Evolutionary conservation across 2,113 vertebrate genomes (phyloP), one percentile per base, ranked within the genome.

Genomic region (Ammodytes marinus): DNA sequence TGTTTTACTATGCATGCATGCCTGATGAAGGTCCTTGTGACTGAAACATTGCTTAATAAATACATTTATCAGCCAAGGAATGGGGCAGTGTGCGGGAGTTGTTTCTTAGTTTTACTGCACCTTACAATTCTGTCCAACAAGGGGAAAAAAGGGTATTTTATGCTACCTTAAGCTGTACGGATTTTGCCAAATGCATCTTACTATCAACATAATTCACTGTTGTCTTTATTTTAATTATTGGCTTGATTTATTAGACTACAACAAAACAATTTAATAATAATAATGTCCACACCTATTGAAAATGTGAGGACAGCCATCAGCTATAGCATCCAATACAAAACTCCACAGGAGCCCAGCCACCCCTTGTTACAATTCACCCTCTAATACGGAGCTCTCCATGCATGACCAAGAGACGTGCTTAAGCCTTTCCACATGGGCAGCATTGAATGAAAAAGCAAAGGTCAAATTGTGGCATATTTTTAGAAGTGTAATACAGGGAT

Each of bases 361-460:
- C 77, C 57, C 58, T 77, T 79, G 39, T 77, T 79, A 83, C 79
- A 43, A 67, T 65, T 80, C 78, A 66, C 69, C 73, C 69, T 86
- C 79, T 69, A 86, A 76, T 66, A 53, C 80, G 10, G 15, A 42
- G 55, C 74, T 71, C 46, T 40, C 53, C 82, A 67, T 79, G 91
- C 90, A 52, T 88, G 88, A 84, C 81, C 63, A 65, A 40, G 79
- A 74, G 77, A 79, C 6, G n/a, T 5, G 35, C 64, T 57, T 64
- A 76, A 82, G 46, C 72, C 72, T 88, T 91, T 90, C 83, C 86
- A 77, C 91, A 74, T 83, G 84, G 79, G 27, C 68, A 17, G 35
- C 75, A 67, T 77, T 46, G 55, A 78, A 88, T 86, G 60, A 76
- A 78, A 27, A 66, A 75, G 61, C 17, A 89, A 93, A 89, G 88